Evolutionary conservation across 2,888 invertebrate species (phyloP).

Genomic region (Stomorhina lunata): DNA sequence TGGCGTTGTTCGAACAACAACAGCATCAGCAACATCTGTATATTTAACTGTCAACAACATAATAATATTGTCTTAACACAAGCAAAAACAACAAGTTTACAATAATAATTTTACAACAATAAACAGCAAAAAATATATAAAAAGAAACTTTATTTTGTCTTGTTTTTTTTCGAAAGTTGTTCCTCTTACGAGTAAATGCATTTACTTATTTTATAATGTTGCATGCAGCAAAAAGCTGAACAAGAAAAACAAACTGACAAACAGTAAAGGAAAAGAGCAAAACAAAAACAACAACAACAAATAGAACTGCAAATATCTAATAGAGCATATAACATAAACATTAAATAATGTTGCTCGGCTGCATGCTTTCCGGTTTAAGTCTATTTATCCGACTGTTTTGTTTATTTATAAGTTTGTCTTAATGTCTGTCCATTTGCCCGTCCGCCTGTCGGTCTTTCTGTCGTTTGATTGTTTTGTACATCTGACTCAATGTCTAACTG

Average conservation of each 20-base stretch:
- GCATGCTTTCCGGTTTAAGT: slow-evolving; percentile 35
- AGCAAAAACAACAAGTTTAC: neutral
- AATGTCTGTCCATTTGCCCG: neutral
- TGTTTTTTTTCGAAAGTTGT: slow-evolving; percentile 36
- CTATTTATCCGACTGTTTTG: slow-evolving; percentile 13
- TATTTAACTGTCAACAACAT: slow-evolving; percentile 57
- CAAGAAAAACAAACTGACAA: slow-evolving; percentile 2
- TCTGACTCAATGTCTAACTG: neutral
- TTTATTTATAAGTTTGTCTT: neutral
- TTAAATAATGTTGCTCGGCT: slow-evolving; percentile 58
- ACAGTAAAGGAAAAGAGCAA: too few species aligned
- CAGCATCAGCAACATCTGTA: slow-evolving; percentile 49
- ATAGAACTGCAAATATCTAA: slow-evolving; percentile 56
- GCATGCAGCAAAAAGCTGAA: slow-evolving; percentile 15
- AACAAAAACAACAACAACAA: too few species aligned
- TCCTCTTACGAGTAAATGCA: slow-evolving; percentile 49
- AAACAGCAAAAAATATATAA: slow-evolving; percentile 2
- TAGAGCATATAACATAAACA: slow-evolving; percentile 59
- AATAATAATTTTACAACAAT: slow-evolving; percentile 14
- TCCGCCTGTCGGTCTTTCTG: neutral
- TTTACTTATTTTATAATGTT: slow-evolving; percentile 46
- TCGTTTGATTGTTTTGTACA: neutral
- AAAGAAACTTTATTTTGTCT: slow-evolving; percentile 40
- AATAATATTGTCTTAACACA: slow-evolving; percentile 55
- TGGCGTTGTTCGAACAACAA: slow-evolving; percentile 14